A percentile compares a stretch with the other conserved stretches of the same genome.
Evolutionary conservation across 2,113 vertebrate genomes (phyloP).

Genomic region (Mesembrinibis cayennensis): DNA sequence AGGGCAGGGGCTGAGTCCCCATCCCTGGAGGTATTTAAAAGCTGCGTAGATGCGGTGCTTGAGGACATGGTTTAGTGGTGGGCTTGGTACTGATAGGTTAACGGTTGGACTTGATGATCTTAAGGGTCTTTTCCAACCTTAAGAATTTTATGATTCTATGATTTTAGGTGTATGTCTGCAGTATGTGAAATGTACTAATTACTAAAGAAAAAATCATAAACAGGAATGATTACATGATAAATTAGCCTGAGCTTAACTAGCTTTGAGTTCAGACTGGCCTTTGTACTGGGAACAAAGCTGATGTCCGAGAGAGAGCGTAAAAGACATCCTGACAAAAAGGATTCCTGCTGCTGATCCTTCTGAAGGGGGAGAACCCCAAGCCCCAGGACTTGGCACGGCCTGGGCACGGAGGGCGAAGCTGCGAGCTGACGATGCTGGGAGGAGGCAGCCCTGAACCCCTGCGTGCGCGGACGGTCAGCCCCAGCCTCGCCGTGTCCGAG

Average conservation of each 20-base stretch:
- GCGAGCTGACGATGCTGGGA: rapidly evolving
- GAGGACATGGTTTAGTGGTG: too few relatives aligned
- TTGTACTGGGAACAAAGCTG: background rate
- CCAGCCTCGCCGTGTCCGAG: too few relatives aligned
- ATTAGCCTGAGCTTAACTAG: background rate
- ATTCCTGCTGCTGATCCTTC: background rate
- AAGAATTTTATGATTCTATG: too few relatives aligned
- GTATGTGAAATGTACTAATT: background rate
- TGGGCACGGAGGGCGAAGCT: rapidly evolving
- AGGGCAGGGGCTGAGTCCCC: too few relatives aligned
- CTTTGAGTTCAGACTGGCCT: background rate
- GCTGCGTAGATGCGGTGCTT: too few relatives aligned
- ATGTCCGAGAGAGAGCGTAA: background rate
- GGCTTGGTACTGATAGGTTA: too few relatives aligned
- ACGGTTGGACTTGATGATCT: too few relatives aligned
- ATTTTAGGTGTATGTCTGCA: background rate
- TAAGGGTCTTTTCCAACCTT: too few relatives aligned
- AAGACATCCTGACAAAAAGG: background rate
- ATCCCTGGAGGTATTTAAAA: too few relatives aligned
- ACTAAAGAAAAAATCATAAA: background rate
- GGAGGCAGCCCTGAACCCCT: background rate
- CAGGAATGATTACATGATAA: background rate
- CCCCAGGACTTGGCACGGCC: rapidly evolving
- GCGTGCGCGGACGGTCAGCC: too few relatives aligned
- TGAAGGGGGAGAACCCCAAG: background rate